Evolutionary conservation across 2,888 invertebrate species (phyloP).

Genomic region (Listrodromus nycthemerus): DNA sequence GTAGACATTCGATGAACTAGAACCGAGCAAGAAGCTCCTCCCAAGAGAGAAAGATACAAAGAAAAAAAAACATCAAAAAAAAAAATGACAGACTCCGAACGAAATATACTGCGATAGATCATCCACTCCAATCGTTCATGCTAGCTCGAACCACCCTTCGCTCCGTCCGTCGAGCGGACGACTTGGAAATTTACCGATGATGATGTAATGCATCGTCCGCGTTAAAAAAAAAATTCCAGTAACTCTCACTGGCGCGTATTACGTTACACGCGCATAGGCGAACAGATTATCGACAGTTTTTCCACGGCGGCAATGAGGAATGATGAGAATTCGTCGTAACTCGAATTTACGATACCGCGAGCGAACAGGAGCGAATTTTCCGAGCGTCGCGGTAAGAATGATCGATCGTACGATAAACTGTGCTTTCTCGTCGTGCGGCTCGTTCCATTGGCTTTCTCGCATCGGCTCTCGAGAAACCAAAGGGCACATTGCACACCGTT

Average conservation of each 20-base stretch:
- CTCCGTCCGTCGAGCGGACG: background rate
- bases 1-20: slow-evolving; percentile 2
- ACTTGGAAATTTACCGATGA: background rate
- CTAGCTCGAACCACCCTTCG: background rate
- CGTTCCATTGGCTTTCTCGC: background rate
- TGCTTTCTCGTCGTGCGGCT: background rate
- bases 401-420: slow-evolving; percentile 14
- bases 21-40: background rate
- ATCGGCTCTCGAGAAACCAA: no score
- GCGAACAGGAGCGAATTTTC: background rate
- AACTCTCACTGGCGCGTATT: background rate
- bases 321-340: slow-evolving; percentile 21
- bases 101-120: slow-evolving; percentile 3
- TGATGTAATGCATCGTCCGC: background rate
- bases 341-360: slow-evolving; percentile 11
- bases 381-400: slow-evolving; percentile 10
- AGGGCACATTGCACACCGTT: background rate
- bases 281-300: slow-evolving; percentile 8
- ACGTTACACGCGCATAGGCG: background rate
- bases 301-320: background rate
- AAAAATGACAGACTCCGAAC: background rate
- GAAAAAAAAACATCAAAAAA: slow-evolving; percentile 3
- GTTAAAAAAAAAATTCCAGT: background rate
- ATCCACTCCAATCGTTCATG: background rate
- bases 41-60: background rate